Percentiles rank a stretch among this genome's conserved stretches.
Evolutionary conservation across 2,888 invertebrate species (phyloP).

Genomic region (Sinhomidia bicolor): DNA sequence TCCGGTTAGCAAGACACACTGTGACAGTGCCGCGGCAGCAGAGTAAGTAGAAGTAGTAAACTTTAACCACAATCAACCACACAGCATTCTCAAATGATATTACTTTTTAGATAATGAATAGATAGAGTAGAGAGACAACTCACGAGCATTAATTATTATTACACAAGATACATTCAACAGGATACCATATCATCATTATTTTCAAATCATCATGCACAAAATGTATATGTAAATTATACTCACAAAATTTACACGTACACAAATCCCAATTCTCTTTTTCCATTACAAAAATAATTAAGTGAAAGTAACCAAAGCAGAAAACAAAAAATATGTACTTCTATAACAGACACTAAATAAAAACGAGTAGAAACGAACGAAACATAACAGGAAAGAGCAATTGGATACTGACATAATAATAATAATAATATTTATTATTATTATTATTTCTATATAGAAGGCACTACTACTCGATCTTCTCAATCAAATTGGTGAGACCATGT

Average conservation of each 20-base stretch:
- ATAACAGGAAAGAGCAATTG: too few relatives aligned
- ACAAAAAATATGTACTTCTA: not conserved
- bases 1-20: slow-evolving; percentile 2
- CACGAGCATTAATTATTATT: slow-evolving; percentile 8
- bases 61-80: not conserved
- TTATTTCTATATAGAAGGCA: too few relatives aligned
- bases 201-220: slow-evolving; percentile 7
- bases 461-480: too few relatives aligned
- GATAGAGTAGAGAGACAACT: slow-evolving; percentile 3
- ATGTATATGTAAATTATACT: not conserved
- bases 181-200: not conserved
- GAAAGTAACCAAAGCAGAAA: not conserved
- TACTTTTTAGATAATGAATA: too few relatives aligned
- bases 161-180: slow-evolving; percentile 22
- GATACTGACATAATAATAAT: too few relatives aligned
- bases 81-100: slow-evolving; percentile 12
- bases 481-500: too few relatives aligned
- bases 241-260: not conserved
- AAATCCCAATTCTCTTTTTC: slow-evolving; percentile 17
- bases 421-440: too few relatives aligned
- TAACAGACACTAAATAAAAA: not conserved
- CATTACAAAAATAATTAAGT: not conserved
- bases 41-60: too few relatives aligned
- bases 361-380: not conserved
- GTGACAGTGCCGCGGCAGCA: not conserved